Conservation (phyloP, 2,797 vertebrate genomes). For the Alauda arvensis region DNA sequence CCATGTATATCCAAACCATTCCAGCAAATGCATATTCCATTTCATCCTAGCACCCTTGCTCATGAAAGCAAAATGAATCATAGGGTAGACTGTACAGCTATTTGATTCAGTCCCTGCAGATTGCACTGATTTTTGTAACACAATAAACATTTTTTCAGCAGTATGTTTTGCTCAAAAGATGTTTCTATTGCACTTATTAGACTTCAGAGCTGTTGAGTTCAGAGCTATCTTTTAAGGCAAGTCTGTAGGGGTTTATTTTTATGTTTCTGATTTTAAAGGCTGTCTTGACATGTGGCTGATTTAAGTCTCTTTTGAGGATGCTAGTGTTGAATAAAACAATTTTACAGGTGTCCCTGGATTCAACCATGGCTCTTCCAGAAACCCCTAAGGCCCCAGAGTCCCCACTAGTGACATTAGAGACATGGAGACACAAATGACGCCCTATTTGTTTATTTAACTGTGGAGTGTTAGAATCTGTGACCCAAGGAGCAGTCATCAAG, state of each 20-base stretch:
- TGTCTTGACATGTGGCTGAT: neutral
- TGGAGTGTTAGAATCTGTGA: neutral
- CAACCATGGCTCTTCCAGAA: neutral
- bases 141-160: constrained; percentile 29
- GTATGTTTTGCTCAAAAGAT: constrained; percentile 39
- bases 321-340: neutral
- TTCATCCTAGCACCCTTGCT: constrained; percentile 28
- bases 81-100: neutral
- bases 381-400: neutral
- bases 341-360: neutral
- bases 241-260: constrained; percentile 21
- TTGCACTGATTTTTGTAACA: constrained; percentile 41
- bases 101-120: constrained; percentile 35
- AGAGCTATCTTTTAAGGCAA: constrained; percentile 10
- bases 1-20: neutral
- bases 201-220: constrained; percentile 13
- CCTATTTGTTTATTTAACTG: neutral
- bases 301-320: neutral
- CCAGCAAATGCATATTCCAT: constrained; percentile 26
- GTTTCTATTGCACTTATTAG: constrained; percentile 38
- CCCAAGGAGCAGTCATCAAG: neutral
- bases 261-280: constrained; percentile 18
- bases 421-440: neutral
- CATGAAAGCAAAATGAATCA: constrained; percentile 39
- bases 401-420: neutral